A percentile compares a stretch with the other conserved stretches of the same genome.
Conservation (phyloP, 2,113 vertebrate species). For the Hipposideros armiger region DNA sequence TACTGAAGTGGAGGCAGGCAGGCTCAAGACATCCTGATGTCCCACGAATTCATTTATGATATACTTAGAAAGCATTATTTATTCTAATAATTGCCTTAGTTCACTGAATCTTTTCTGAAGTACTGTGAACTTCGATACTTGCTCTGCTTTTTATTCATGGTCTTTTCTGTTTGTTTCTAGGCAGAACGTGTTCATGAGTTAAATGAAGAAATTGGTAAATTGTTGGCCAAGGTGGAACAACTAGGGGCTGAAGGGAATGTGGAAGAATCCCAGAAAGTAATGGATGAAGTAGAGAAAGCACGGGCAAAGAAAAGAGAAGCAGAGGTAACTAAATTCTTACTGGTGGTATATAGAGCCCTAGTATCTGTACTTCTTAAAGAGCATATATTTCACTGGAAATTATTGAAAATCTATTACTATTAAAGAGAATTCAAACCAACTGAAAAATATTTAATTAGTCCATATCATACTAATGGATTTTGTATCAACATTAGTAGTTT, state of each 20-base stretch:
- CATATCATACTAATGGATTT: not conserved
- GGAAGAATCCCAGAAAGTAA: conserved; percentile 97
- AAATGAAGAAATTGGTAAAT: conserved; percentile 99
- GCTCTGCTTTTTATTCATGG: conserved; percentile 33
- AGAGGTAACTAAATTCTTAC: conserved; percentile 90
- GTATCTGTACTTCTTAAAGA: not conserved
- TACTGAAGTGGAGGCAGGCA: not conserved
- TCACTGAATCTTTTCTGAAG: not conserved
- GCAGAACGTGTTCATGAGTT: conserved; percentile 98
- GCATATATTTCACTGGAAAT: not conserved
- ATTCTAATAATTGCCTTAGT: not conserved
- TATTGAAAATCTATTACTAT: not conserved
- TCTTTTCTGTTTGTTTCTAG: conserved; percentile 85
- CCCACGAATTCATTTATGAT: not conserved
- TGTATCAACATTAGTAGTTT: not conserved
- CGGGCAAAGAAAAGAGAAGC: conserved; percentile 97
- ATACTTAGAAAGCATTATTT: not conserved
- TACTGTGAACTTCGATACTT: conserved; percentile 15
- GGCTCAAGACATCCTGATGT: not conserved
- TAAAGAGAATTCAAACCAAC: not conserved
- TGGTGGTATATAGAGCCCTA: not conserved
- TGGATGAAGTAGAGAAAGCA: conserved; percentile 99
- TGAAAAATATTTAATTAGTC: not conserved
- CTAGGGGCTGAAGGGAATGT: conserved; percentile 98
- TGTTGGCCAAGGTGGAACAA: conserved; percentile 97